phyloP scores from a whole-genome alignment of 1,140 invertebrate species.

The Procambarus virginalis region DNA sequence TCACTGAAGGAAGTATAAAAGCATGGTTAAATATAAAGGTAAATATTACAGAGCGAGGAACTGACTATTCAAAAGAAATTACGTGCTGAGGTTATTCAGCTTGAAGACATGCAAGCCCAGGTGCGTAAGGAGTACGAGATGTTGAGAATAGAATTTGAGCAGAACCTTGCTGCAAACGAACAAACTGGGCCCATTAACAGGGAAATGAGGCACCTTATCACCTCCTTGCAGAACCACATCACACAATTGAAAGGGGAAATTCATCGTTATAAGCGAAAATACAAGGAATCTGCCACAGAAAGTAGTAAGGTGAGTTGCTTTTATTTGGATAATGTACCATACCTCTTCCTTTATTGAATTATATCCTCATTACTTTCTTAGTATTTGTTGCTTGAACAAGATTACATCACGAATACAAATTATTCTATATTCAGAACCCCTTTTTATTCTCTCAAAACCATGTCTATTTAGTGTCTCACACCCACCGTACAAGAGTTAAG shows the following conservation, averaged over 20 bases:
- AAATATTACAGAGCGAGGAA: conserved; percentile 87
- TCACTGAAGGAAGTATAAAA: no score
- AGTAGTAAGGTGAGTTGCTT: conserved; percentile 73
- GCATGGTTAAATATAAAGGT: no score
- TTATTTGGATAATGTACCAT: no score
- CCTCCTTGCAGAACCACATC: conserved; percentile 97
- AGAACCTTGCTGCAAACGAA: conserved; percentile 97
- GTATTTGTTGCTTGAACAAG: no score
- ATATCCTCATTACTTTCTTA: no score
- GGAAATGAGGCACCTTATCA: conserved; percentile 98
- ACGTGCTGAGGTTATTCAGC: conserved; percentile 94
- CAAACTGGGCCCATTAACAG: conserved; percentile 98
- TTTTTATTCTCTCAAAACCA: no score
- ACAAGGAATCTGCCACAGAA: conserved; percentile 77
- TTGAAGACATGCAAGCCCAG: conserved; percentile 96
- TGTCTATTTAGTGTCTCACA: no score
- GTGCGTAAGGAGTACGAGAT: conserved; percentile 97
- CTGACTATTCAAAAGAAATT: conserved; percentile 94
- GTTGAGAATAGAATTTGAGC: conserved; percentile 97
- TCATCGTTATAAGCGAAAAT: conserved; percentile 82
- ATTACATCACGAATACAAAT: no score
- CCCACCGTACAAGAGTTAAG: no score
- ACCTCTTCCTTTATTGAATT: no score
- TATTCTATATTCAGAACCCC: no score
- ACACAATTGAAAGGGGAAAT: conserved; percentile 96